Conservation (phyloP, 2,888 invertebrate species). For the Calliphora vomitoria region DNA sequence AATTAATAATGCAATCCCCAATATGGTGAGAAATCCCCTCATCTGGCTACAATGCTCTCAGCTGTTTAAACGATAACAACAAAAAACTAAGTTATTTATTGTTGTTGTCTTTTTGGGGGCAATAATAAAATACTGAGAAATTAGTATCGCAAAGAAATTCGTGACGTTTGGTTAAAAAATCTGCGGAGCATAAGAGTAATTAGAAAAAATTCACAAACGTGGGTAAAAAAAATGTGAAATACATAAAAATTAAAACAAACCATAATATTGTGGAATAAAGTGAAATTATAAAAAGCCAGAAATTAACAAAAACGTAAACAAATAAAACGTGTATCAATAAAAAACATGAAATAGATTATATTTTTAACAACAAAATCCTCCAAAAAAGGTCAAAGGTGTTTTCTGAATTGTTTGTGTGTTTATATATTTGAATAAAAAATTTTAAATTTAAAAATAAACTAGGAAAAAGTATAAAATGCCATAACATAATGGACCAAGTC, state of each 20-base stretch:
- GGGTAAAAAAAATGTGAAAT: slow-evolving; percentile 37
- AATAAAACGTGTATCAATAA: neutral
- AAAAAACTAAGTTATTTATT: neutral
- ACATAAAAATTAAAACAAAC: slow-evolving; percentile 15
- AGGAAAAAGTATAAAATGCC: neutral
- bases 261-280: slow-evolving; percentile 9
- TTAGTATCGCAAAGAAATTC: slow-evolving; percentile 67
- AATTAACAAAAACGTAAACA: slow-evolving; percentile 5
- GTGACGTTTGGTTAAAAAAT: slow-evolving; percentile 36
- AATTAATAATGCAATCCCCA: no score
- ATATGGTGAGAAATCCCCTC: no score
- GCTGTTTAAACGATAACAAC: slow-evolving; percentile 14
- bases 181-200: neutral
- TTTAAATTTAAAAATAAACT: neutral
- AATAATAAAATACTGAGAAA: slow-evolving; percentile 39
- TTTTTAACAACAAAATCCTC: neutral
- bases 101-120: slow-evolving; percentile 19
- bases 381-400: slow-evolving; percentile 57
- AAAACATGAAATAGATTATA: neutral
- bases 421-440: neutral
- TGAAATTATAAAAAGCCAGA: neutral
- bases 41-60: neutral
- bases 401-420: neutral
- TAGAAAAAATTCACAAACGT: slow-evolving; percentile 43
- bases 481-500: slow-evolving; percentile 31